Evolutionary conservation across 2,888 invertebrate species (phyloP), one percentile per base, ranked within the genome.

Genomic region (Priocnemis perturbator): DNA sequence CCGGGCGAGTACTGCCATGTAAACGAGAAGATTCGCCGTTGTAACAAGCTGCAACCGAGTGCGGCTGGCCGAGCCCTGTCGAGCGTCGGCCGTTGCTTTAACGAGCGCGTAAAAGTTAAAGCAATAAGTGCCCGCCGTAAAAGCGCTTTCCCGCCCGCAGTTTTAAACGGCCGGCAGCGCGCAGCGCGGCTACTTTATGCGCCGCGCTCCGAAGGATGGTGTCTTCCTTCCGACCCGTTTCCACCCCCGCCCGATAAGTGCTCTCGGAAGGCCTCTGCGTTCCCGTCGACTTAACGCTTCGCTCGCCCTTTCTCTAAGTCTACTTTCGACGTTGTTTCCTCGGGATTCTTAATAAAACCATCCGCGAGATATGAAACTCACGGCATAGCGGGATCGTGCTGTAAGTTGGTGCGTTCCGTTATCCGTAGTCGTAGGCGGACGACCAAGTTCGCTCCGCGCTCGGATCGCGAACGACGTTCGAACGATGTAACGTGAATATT

Each of bases 71-170:
- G n/a, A 64, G 69, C 47, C 44, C 70, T 47, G 71, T 66, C 71
- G 64, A 58, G 70, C 69, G 64, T 71, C 73, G 73, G 60, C 77
- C 79, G 79, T 83, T 81, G 78, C 73, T 80, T 83, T 82, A 84
- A 83, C 74, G 83, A 82, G 71, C 73, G 69, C 77, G 75, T 85
- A 83, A 86, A 85, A 83, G 80, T 86, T 84, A 79, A 79, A 82
- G 77, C 82, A 76, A 76, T 73, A 81, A 83, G 73, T 77, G 80
- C 76, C 73, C 69, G 11, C 37, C 70, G 74, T 79, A 73, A 75
- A 78, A 78, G 72, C 69, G 71, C 74, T 77, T 72, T 62, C 68
- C 72, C 63, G 55, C 64, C 64, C 67, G 63, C 66, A 68, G 69
- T 77, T 77, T 73, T 71, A 76, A 77, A 73, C 68, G 67, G 69